Percentiles rank a stretch among this genome's conserved stretches.
Conservation (phyloP, 2,113 vertebrate species). For the Paracyprichromis sp. region DNA sequence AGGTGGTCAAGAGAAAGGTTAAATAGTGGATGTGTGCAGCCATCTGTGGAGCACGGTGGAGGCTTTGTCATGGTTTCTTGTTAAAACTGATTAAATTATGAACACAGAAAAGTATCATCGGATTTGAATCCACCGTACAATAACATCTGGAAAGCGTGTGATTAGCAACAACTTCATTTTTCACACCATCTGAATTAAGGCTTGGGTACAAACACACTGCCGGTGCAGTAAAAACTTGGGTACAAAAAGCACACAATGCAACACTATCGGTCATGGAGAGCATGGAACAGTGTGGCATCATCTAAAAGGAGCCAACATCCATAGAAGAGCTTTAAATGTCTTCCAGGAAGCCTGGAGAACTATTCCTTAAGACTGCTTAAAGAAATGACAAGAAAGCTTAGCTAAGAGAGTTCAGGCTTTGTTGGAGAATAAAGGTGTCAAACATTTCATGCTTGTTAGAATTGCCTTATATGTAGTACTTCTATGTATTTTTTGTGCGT, state of each 20-base stretch:
- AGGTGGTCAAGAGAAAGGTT: neutral
- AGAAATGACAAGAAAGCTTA: neutral
- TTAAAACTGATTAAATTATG: neutral
- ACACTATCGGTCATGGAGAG: neutral
- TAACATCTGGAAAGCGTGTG: neutral
- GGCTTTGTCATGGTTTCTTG: neutral
- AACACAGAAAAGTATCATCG: neutral
- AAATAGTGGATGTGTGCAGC: neutral
- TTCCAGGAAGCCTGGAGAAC: neutral
- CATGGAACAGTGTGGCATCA: neutral
- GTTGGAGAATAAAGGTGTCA: neutral
- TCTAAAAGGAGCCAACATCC: neutral
- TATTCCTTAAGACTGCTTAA: neutral
- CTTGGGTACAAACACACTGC: neutral
- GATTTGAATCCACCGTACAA: neutral
- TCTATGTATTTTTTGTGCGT: neutral
- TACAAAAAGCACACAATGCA: neutral
- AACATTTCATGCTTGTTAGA: neutral
- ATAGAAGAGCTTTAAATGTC: neutral
- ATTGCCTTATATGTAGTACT: neutral
- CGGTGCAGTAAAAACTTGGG: neutral
- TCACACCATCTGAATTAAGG: neutral
- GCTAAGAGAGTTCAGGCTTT: neutral
- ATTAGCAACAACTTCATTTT: neutral
- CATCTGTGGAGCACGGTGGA: neutral